Evolutionary conservation across 2,113 vertebrate genomes (phyloP).

Genomic region (Anas platyrhynchos): DNA sequence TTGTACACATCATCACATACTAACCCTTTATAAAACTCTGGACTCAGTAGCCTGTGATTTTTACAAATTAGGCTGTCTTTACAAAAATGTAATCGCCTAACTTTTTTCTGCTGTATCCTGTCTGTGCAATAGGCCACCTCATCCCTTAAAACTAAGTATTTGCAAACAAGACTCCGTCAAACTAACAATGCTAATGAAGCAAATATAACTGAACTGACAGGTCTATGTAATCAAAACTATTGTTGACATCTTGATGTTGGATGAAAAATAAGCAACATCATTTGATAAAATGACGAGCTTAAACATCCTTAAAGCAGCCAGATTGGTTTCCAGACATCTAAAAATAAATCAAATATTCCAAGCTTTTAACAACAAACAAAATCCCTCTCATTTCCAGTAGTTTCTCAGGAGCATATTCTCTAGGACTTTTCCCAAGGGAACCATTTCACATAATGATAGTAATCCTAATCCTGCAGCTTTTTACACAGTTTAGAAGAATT

Average conservation of each 20-base stretch:
- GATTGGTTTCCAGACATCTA: slow-evolving; percentile 22
- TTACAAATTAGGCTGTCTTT: neutral
- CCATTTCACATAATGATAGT: neutral
- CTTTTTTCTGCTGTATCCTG: neutral
- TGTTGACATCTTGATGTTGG: neutral
- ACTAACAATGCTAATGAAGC: neutral
- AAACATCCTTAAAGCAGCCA: neutral
- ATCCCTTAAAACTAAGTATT: neutral
- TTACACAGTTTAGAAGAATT: neutral
- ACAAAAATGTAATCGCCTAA: neutral
- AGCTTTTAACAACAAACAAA: slow-evolving; percentile 31
- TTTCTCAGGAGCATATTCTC: neutral
- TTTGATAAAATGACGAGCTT: neutral
- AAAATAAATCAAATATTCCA: slow-evolving; percentile 48
- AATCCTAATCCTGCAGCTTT: neutral
- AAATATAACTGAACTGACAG: neutral
- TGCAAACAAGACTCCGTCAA: neutral
- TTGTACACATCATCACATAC: neutral
- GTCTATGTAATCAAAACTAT: neutral
- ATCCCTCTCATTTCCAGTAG: neutral
- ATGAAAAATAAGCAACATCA: neutral
- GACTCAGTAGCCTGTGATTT: neutral
- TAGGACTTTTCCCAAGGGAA: slow-evolving; percentile 32
- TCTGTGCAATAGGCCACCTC: neutral
- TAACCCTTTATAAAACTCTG: neutral